Base-by-base conservation (phyloP, 1,140 invertebrate species). In the Saccostrea echinata region DNA sequence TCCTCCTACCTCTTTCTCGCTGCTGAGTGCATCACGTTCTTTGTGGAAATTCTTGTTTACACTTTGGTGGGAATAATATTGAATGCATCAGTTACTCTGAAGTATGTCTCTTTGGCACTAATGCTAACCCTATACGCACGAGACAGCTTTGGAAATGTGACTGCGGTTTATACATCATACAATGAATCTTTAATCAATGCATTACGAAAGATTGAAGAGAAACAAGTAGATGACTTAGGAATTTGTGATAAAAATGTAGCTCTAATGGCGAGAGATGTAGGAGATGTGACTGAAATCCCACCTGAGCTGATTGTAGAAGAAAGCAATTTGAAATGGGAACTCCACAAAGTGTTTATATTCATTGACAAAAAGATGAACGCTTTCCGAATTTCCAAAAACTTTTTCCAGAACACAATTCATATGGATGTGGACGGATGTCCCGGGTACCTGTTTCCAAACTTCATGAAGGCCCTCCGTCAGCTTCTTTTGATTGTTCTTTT, bases 31-130 rank as follows among this genome's bases (percentile, higher is more conserved):
- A 57, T 93, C 3, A 88, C 89, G 4, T 93, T 91, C 61, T 87
- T 92, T n/a, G 91, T 92, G 13, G 93, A 93, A 68, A 86, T 93
- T 33, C 80, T 84, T 3, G 88, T 91, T 21, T 93, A 93, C 86
- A 93, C 92, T 0, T 84, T 93, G 27, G 93, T 94, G 84, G 93
- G 93, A 21, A 87, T 93, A 13, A 92, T 94, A 81, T 91, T 93
- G 16, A 93, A 94, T 82, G 91, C 93, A 11, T 88, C 89, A 8
- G 43, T 86, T 0, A 88, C 88, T 0, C 84, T 94, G 43, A 90
- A 91, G 68, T 93, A 93, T 83, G 51, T 93, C 2, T 89, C 91
- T 18, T 88, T 94, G 27, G n/a, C 91, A 0, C 88, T 92, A 13
- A 85, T 94, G 76, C 84, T 93, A 24, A 27, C 91, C 21, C 57